A percentile compares a stretch with the other conserved stretches of the same genome.
Conservation (phyloP, 2,888 invertebrate species). For the Automeris io region DNA sequence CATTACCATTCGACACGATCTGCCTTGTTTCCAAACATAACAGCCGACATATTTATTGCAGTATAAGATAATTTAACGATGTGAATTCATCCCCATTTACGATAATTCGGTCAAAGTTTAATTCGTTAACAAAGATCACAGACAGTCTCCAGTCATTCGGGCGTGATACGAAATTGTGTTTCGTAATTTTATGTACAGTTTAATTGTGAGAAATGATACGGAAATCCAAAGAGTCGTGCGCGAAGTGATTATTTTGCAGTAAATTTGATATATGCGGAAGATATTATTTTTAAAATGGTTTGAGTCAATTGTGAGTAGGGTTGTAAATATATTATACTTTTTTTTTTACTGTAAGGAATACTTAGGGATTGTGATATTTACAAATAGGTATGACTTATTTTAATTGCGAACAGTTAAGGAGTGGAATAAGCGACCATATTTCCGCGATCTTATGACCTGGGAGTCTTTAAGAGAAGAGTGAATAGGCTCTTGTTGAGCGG, state of each 20-base stretch:
- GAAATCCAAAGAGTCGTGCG: slow-evolving; percentile 8
- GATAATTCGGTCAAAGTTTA: slow-evolving; percentile 76
- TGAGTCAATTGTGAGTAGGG: too few relatives aligned
- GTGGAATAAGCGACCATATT: too few relatives aligned
- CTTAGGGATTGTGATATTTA: too few relatives aligned
- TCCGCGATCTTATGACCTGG: too few relatives aligned
- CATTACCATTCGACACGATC: slow-evolving; percentile 62
- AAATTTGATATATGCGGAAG: slow-evolving; percentile 31
- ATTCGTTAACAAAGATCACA: slow-evolving; percentile 67
- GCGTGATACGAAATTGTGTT: slow-evolving; percentile 54
- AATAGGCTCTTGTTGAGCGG: too few relatives aligned
- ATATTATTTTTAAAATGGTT: slow-evolving; percentile 10
- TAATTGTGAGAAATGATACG: slow-evolving; percentile 58
- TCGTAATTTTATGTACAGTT: slow-evolving; percentile 56
- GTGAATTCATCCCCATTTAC: slow-evolving; percentile 53
- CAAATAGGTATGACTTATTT: too few relatives aligned
- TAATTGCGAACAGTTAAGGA: too few relatives aligned
- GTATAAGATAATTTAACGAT: slow-evolving; percentile 72
- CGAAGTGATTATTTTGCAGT: slow-evolving; percentile 35
- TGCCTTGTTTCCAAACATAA: slow-evolving; percentile 67
- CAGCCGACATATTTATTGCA: slow-evolving; percentile 66
- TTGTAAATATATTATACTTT: too few relatives aligned
- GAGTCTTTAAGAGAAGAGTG: too few relatives aligned
- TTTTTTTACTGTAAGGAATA: too few relatives aligned
- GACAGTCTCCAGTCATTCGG: slow-evolving; percentile 55